Conservation (phyloP, 2,888 invertebrate species). For the Prosapia bicincta region DNA sequence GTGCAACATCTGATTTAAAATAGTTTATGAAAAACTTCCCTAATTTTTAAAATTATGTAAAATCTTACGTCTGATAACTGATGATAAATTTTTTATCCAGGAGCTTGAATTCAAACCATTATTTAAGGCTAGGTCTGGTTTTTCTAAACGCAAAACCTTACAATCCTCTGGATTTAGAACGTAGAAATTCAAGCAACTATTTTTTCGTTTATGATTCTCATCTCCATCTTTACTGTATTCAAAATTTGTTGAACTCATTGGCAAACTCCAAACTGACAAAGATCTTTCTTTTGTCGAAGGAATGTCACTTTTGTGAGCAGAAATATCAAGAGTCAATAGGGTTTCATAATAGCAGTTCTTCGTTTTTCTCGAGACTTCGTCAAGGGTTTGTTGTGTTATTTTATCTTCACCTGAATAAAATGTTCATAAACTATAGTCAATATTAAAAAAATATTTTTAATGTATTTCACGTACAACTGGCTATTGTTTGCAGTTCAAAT, state of each 20-base stretch:
- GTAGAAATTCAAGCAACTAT: not conserved
- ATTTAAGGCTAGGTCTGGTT: not conserved
- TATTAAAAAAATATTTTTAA: too few relatives aligned
- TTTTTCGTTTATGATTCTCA: not conserved
- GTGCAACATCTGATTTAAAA: too few relatives aligned
- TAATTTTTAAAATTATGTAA: not conserved
- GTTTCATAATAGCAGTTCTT: not conserved
- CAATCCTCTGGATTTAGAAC: not conserved
- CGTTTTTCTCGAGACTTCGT: not conserved
- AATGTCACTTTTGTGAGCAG: not conserved
- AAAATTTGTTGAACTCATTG: not conserved
- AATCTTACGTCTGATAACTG: not conserved
- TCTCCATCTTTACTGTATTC: not conserved
- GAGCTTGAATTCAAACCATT: not conserved
- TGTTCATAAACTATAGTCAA: not conserved
- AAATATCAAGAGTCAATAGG: not conserved
- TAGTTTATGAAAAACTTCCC: too few relatives aligned
- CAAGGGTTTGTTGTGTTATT: not conserved
- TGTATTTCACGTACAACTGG: too few relatives aligned
- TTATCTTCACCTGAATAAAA: not conserved
- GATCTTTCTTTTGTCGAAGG: not conserved
- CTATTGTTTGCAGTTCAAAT: too few relatives aligned
- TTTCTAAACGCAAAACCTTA: not conserved
- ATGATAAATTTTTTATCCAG: not conserved
- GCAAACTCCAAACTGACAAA: not conserved